Conservation (phyloP, 2,797 vertebrate species). For the Hyperoplus lanceolatus region DNA sequence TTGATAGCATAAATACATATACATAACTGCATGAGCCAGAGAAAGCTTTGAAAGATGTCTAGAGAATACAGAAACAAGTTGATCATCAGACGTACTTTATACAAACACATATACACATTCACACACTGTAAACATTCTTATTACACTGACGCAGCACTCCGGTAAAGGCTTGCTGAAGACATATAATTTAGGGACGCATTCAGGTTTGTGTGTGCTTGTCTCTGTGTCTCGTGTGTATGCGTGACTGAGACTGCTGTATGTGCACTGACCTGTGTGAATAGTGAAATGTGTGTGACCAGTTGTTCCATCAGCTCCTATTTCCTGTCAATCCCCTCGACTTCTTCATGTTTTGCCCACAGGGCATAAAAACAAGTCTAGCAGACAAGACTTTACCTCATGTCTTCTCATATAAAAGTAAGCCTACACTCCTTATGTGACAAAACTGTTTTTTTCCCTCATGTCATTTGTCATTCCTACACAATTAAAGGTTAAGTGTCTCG, state of each 20-base stretch:
- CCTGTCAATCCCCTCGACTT: conserved; percentile 52
- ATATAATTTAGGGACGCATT: conserved; percentile 17
- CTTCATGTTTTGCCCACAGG: conserved; percentile 45
- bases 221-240: not conserved
- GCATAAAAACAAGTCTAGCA: conserved; percentile 42
- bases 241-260: conserved; percentile 20
- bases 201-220: conserved; percentile 11
- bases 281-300: conserved; percentile 48
- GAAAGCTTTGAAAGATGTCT: conserved; percentile 14
- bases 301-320: conserved; percentile 62
- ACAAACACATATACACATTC: conserved; percentile 3
- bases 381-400: conserved; percentile 41
- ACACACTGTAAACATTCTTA: not conserved
- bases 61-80: conserved; percentile 3
- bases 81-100: not conserved
- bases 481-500: not conserved
- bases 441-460: conserved; percentile 17
- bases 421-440: conserved; percentile 22
- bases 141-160: not conserved
- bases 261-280: conserved; percentile 49
- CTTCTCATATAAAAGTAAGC: conserved; percentile 43
- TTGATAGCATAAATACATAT: not conserved
- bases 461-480: conserved; percentile 19
- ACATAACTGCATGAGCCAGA: not conserved
- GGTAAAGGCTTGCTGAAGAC: conserved; percentile 12